These are phyloP conservation scores for Echinarachnius parma DNA, from an alignment of 53 echinoderm and acorn worm genomes.

Conservation along the genomic window DNA sequence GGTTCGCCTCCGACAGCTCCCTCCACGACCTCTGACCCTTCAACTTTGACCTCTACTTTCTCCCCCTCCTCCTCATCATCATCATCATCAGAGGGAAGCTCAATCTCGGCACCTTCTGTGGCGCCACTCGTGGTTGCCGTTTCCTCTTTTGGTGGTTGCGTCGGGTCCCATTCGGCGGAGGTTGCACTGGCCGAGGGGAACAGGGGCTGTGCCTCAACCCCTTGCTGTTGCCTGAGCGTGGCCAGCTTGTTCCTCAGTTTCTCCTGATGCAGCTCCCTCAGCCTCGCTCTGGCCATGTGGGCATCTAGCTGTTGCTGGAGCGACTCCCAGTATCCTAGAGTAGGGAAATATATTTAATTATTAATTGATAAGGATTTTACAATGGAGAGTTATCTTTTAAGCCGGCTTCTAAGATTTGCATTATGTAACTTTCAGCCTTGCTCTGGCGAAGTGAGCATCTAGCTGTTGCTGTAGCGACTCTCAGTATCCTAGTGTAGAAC, in stretches of 20 bases:
- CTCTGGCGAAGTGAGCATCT: slow-evolving; percentile 91
- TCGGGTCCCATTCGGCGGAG: slow-evolving; percentile 14
- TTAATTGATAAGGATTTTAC: no score
- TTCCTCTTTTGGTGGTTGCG: not conserved
- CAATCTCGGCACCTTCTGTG: slow-evolving; percentile 35
- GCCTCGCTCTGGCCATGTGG: slow-evolving; percentile 90
- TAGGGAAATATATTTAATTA: no score
- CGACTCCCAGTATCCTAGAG: slow-evolving; percentile 96
- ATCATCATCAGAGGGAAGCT: not conserved
- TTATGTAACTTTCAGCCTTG: slow-evolving; percentile 89
- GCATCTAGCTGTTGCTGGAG: slow-evolving; percentile 88
- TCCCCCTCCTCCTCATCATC: slow-evolving; percentile 32
- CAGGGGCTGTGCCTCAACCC: slow-evolving; percentile 56
- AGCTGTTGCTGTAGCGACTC: slow-evolving; percentile 90
- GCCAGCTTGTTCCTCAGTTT: slow-evolving; percentile 79
- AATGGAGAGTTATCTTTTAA: no score
- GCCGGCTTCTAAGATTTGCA: slow-evolving; percentile 74
- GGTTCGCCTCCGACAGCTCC: slow-evolving; percentile 19
- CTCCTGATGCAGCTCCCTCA: slow-evolving; percentile 91
- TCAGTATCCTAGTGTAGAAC: slow-evolving; percentile 97
- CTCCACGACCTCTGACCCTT: slow-evolving; percentile 19
- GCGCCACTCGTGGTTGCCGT: not conserved
- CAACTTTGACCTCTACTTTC: not conserved
- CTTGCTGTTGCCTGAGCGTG: slow-evolving; percentile 88
- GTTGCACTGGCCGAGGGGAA: slow-evolving; percentile 52